Evolutionary conservation across 92 coral and sea anemone genomes (phyloP), one percentile per base, ranked within the genome.

Genomic region (Muricea muricata): DNA sequence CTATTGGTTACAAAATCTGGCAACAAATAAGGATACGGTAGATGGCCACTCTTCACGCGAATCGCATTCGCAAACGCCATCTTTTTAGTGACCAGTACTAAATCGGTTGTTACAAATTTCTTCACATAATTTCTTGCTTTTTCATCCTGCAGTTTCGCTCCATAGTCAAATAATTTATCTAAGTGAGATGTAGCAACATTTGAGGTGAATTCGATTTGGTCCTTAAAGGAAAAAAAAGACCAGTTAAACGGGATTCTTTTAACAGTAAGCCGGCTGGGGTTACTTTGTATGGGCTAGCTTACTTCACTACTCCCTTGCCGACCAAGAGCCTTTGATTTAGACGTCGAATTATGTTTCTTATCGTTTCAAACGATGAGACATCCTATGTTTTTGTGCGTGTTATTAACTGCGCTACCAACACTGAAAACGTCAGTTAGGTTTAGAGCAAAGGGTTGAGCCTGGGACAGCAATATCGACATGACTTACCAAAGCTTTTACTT

Each of bases 401-500:
- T n/a, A n/a, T n/a, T n/a, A n/a, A n/a, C n/a, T n/a, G n/a, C n/a
- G n/a, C n/a, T n/a, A n/a, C n/a, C n/a, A n/a, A n/a, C n/a, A n/a
- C n/a, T n/a, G n/a, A n/a, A n/a, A n/a, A n/a, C n/a, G n/a, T n/a
- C n/a, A n/a, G n/a, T n/a, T n/a, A n/a, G n/a, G n/a, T n/a, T n/a
- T n/a, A n/a, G n/a, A n/a, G n/a, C n/a, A n/a, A n/a, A n/a, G n/a
- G n/a, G n/a, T n/a, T n/a, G n/a, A n/a, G n/a, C n/a, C n/a, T n/a
- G n/a, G n/a, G n/a, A n/a, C n/a, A n/a, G n/a, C n/a, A n/a, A n/a
- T n/a, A n/a, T n/a, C n/a, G n/a, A n/a, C n/a, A n/a, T n/a, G n/a
- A n/a, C n/a, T n/a, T 85, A 97, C 99, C 93, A 97, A 61, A 28
- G 99, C 99, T 45, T 93, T 91, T 34, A 93, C 96, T 85, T 97